A percentile compares a stretch with the other conserved stretches of the same genome.
Evolutionary conservation across 2,113 vertebrate species (phyloP).

Genomic region (Dicrurus megarhynchus): DNA sequence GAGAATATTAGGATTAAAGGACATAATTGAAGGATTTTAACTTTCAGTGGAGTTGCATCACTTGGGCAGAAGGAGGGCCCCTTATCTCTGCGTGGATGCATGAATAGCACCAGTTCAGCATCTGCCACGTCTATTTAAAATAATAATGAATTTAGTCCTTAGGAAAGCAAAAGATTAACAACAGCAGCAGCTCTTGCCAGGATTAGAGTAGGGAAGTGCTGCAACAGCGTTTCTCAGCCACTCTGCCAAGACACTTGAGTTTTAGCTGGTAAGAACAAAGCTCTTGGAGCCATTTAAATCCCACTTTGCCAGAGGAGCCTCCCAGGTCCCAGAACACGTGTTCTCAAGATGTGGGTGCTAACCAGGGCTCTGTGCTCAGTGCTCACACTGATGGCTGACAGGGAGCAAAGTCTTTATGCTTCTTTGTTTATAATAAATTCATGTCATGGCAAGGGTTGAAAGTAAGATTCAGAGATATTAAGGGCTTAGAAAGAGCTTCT

Average conservation of each 20-base stretch:
- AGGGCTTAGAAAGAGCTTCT: background rate
- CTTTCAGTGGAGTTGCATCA: background rate
- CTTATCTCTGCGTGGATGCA: background rate
- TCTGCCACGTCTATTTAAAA: conserved; percentile 11
- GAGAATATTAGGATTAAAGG: background rate
- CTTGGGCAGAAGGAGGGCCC: background rate
- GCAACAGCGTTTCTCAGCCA: background rate
- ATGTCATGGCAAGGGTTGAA: background rate
- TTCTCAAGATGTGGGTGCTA: background rate
- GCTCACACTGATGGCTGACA: background rate
- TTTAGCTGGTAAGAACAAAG: background rate
- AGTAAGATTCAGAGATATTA: background rate
- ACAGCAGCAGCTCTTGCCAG: background rate
- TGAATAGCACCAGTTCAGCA: background rate
- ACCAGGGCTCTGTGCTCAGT: background rate
- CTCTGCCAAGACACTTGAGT: conserved; percentile 11
- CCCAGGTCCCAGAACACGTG: background rate
- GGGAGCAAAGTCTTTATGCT: background rate
- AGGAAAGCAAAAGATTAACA: background rate
- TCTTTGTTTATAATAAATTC: background rate
- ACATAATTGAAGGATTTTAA: background rate
- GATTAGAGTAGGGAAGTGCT: background rate
- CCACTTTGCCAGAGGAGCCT: background rate
- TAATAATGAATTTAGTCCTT: conserved; percentile 4
- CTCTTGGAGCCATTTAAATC: background rate